phyloP scores from a whole-genome alignment of 1,140 invertebrate species.

The Lineus longissimus region DNA sequence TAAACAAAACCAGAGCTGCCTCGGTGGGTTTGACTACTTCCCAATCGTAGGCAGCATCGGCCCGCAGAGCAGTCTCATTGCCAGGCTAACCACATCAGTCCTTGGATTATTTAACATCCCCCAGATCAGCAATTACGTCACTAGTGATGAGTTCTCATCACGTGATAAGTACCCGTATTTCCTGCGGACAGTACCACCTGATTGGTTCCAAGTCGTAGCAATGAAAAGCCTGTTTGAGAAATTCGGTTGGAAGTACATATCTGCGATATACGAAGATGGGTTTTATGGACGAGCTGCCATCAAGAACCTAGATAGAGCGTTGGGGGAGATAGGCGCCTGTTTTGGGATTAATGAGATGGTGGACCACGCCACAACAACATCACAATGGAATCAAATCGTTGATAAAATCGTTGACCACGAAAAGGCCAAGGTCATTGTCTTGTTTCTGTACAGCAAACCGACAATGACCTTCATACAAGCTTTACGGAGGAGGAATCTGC shows the following conservation, averaged over 20 bases:
- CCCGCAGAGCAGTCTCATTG: not conserved
- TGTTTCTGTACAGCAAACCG: not conserved
- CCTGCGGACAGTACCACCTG: conserved; percentile 71
- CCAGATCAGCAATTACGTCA: conserved; percentile 69
- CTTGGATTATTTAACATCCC: not conserved
- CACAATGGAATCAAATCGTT: not conserved
- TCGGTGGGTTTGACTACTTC: not conserved
- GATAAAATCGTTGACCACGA: not conserved
- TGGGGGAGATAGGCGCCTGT: not conserved
- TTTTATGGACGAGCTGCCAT: not conserved
- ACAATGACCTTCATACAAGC: not conserved
- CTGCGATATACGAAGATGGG: not conserved
- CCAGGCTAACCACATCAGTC: not conserved
- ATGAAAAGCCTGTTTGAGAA: not conserved
- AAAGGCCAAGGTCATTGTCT: not conserved
- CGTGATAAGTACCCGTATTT: conserved; percentile 71
- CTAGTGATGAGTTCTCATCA: conserved; percentile 67
- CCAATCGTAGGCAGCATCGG: not conserved
- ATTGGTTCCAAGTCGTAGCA: conserved; percentile 66
- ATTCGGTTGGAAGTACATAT: not conserved
- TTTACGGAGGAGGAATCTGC: not conserved
- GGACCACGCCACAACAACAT: not conserved
- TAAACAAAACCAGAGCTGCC: no score
- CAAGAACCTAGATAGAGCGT: not conserved
- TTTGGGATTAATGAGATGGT: not conserved